These are phyloP conservation scores for Brassicogethes aeneus DNA, from an alignment of 2,888 invertebrate genomes.

Conservation along the genomic window DNA sequence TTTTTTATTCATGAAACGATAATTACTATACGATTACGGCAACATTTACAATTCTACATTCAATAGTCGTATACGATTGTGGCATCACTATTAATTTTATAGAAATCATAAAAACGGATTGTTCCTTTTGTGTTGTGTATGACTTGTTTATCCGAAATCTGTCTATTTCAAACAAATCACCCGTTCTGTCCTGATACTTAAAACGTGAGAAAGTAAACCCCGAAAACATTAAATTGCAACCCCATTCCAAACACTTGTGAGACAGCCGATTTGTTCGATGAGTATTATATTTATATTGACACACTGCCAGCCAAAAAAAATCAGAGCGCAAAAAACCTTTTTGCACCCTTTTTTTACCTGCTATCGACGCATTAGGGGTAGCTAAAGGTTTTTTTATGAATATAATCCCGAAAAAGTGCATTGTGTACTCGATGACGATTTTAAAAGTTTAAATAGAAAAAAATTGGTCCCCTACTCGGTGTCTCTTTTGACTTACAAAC, in stretches of 20 bases:
- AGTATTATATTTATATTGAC: constrained; percentile 36
- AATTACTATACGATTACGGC: too few species aligned
- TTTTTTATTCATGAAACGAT: too few species aligned
- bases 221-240: constrained; percentile 28
- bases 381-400: constrained; percentile 23
- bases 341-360: constrained; percentile 26
- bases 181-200: constrained; percentile 5
- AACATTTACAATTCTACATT: too few species aligned
- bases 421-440: constrained; percentile 38
- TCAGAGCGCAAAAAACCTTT: constrained; percentile 25
- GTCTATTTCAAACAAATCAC: not conserved
- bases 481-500: constrained; percentile 31
- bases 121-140: too few species aligned
- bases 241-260: constrained; percentile 35
- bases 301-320: constrained; percentile 26
- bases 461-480: constrained; percentile 27
- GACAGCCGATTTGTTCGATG: constrained; percentile 39
- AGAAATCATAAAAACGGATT: too few species aligned
- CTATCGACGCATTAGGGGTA: constrained; percentile 16
- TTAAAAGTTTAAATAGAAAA: constrained; percentile 30
- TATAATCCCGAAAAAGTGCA: constrained; percentile 32
- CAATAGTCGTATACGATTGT: too few species aligned
- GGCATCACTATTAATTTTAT: too few species aligned
- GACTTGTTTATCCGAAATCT: not conserved
- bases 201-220: constrained; percentile 27